These are phyloP conservation scores for Catamblyrhynchus diadema DNA, from an alignment of 2,797 vertebrate species.

Conservation along the genomic window DNA sequence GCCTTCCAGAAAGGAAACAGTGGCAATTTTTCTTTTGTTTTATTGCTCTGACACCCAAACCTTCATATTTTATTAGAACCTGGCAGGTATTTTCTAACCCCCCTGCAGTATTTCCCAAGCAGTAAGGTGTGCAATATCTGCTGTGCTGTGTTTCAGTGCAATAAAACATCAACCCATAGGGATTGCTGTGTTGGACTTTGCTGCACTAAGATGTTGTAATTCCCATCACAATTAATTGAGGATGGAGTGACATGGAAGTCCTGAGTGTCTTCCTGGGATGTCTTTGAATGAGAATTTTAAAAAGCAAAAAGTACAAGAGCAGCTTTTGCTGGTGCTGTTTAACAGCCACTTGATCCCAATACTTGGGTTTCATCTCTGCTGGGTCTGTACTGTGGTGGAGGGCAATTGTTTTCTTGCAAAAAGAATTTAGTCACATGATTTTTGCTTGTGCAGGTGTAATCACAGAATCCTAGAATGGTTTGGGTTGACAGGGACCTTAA, in stretches of 20 bases:
- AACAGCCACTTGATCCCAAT: not conserved
- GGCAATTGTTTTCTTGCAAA: not conserved
- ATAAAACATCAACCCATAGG: rapidly evolving
- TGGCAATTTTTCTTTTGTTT: not conserved
- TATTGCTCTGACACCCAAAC: not conserved
- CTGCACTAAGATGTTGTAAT: not conserved
- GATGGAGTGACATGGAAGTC: not conserved
- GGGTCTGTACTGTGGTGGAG: not conserved
- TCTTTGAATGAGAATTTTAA: not conserved
- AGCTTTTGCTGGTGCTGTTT: not conserved
- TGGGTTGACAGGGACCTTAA: not conserved
- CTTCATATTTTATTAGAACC: too few relatives aligned
- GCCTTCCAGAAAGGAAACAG: not conserved
- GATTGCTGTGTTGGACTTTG: not conserved
- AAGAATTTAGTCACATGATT: not conserved
- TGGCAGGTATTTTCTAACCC: not conserved
- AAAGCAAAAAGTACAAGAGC: not conserved
- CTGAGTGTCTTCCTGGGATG: not conserved
- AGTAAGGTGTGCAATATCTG: not conserved
- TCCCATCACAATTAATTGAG: not conserved
- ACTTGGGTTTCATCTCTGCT: not conserved
- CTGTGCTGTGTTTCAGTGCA: not conserved
- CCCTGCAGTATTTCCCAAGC: not conserved
- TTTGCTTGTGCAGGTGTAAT: not conserved
- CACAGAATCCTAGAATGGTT: not conserved